Conservation (phyloP, 2,888 invertebrate genomes). For the Hetaerina titia region DNA sequence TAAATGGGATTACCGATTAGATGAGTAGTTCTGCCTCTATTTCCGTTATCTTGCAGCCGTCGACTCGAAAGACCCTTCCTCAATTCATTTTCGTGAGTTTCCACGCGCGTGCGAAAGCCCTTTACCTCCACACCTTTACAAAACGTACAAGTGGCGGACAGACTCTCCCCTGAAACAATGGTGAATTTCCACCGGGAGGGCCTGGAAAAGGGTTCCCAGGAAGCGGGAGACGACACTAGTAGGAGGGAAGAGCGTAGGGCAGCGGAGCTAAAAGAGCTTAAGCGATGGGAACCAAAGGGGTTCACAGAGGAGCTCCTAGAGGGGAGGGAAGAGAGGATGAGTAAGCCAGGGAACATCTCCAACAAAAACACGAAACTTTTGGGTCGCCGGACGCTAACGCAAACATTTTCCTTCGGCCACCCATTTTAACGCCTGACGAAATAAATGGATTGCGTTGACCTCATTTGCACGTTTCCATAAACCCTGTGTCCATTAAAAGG, state of each 20-base stretch:
- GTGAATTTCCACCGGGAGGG: neutral
- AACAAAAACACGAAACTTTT: neutral
- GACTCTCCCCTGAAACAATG: too few species aligned
- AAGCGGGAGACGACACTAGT: neutral
- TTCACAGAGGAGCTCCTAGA: neutral
- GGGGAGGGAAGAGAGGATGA: neutral
- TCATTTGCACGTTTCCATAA: neutral
- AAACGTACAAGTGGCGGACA: too few species aligned
- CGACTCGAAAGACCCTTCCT: too few species aligned
- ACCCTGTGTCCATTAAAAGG: neutral
- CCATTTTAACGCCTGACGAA: neutral
- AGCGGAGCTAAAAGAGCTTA: neutral
- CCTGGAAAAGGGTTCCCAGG: neutral
- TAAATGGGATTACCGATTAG: too few species aligned
- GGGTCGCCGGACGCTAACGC: neutral
- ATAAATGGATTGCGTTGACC: neutral
- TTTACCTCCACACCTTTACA: too few species aligned
- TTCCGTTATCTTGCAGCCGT: too few species aligned
- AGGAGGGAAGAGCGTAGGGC: neutral
- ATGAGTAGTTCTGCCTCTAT: too few species aligned
- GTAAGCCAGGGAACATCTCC: neutral
- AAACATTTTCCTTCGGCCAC: neutral
- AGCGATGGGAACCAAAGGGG: neutral
- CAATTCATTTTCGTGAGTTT: too few species aligned
- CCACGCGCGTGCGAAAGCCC: too few species aligned